phyloP scores from a whole-genome alignment of 1,140 invertebrate genomes.

The Homalodisca vitripennis region DNA sequence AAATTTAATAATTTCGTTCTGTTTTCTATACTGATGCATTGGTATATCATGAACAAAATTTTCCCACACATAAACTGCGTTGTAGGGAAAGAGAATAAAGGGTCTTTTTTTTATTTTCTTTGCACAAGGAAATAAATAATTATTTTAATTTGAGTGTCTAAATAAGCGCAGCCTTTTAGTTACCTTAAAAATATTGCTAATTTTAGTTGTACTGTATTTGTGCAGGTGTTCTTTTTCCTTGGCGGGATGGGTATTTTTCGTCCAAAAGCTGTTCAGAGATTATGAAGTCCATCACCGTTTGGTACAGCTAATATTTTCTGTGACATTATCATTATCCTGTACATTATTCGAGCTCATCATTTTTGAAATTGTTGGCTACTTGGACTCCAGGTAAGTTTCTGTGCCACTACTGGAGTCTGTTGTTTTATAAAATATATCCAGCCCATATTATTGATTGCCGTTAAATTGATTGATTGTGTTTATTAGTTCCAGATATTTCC shows the following conservation, averaged over 20 bases:
- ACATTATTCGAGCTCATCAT: slow-evolving; percentile 99
- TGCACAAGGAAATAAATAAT: no score
- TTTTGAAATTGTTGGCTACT: slow-evolving; percentile 96
- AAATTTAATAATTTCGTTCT: no score
- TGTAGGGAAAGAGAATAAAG: no score
- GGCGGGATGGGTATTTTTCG: slow-evolving; percentile 98
- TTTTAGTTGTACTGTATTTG: slow-evolving; percentile 61
- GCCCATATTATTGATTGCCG: background rate
- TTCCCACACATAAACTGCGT: no score
- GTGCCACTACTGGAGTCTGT: background rate
- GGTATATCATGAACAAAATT: no score
- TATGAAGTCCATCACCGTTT: slow-evolving; percentile 96
- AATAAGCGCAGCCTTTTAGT: no score
- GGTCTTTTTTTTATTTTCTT: no score
- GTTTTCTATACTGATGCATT: no score
- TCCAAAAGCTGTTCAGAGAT: slow-evolving; percentile 96
- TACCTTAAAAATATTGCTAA: background rate
- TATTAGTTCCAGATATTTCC: slow-evolving; percentile 89
- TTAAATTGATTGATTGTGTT: slow-evolving; percentile 42
- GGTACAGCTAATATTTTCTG: slow-evolving; percentile 95
- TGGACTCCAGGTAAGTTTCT: slow-evolving; percentile 69
- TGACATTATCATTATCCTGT: slow-evolving; percentile 96
- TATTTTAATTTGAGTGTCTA: no score
- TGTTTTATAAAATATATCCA: background rate
- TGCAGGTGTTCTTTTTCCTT: slow-evolving; percentile 93